Evolutionary conservation across 2,113 vertebrate species (phyloP), one percentile per base, ranked within the genome.

Genomic region (Catagonus wagneri): DNA sequence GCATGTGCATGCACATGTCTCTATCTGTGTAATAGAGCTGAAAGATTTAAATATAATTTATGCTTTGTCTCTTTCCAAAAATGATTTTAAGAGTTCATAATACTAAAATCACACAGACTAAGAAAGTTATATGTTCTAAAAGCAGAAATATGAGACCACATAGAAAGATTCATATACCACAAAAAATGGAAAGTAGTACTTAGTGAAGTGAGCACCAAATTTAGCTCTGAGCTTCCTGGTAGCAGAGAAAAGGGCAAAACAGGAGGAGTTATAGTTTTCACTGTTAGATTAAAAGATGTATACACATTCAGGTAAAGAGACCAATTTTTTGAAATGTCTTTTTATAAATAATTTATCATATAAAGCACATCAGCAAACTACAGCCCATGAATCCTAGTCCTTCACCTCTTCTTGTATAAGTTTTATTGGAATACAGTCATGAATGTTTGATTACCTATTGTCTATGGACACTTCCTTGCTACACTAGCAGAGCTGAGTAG

Each of bases 201-300:
- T 93, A 78, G 50, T 81, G 95, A 76, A 32, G 13, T 61, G 12
- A 87, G 12, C 7, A 71, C 36, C 79, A 54, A 84, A 88, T 84
- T 91, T 87, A 93, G 69, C 39, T 75, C 81, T 60, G 19, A 96
- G 71, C 75, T 93, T 76, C 54, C 83, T 84, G 39, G 60, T 76
- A 91, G 58, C 39, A 96, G 27, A 74, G 29, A 66, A 80, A 84
- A 83, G 32, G 66, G 54, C 8, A 93, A 84, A 96, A 58, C 7
- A 76, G 1, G 2, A 44, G 80, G 52, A 75, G 17, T 75, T 89
- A 54, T 50, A 74, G 58, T 66, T 89, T 93, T 96, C 19, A 72
- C n/a, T 76, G 54, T 16, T 14, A 76, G 23, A 52, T 68, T 34
- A 56, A 88, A 90, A 93, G 75, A 72, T 22, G 63, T 56, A 10